Evolutionary conservation across 2,113 vertebrate genomes (phyloP), one percentile per base, ranked within the genome.

Genomic region (Hiodon tergisus): DNA sequence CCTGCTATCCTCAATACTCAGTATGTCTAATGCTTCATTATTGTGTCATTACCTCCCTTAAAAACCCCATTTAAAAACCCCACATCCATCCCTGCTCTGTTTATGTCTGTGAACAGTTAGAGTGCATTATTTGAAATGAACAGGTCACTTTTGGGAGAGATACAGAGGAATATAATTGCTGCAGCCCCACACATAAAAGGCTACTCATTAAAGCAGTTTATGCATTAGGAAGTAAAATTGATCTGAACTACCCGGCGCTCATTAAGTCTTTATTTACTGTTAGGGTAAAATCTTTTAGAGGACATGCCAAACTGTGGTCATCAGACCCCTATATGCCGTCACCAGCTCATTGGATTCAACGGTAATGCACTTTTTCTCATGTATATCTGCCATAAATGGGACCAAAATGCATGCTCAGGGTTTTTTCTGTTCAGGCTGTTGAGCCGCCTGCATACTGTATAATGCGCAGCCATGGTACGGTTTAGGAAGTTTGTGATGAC

Each of bases 91-190:
- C 57, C 60, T 48, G 54, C 4, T n/a, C 54, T 50, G 70, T 60
- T 71, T 52, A 72, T 47, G 13, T 62, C 59, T 8, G 14, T 31
- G 47, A 53, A 16, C 59, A 72, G 9, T 61, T 61, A 72, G 58
- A 11, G 10, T 72, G 50, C 55, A 16, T 72, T 72, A 72, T 47
- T 61, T 58, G 58, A 51, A 10, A 11, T 4, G 46, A 72, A 61
- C n/a, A 16, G 70, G 6, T 6, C 4, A 50, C 46, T 46, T 53
- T 58, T 5, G 71, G 51, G 48, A 8, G 14, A 63, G 14, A 16
- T 63, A 16, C 61, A 63, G 61, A 16, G 58, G 17, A 48, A 17
- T 16, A 3, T 14, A 53, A 72, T 62, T 62, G 14, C 13, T n/a
- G 57, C 70, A 10, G 55, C 17, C 60, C 46, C 2, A 3, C 53